These are phyloP conservation scores for Enteromius paludinosus DNA, from an alignment of 2,797 vertebrate genomes.

Conservation along the genomic window DNA sequence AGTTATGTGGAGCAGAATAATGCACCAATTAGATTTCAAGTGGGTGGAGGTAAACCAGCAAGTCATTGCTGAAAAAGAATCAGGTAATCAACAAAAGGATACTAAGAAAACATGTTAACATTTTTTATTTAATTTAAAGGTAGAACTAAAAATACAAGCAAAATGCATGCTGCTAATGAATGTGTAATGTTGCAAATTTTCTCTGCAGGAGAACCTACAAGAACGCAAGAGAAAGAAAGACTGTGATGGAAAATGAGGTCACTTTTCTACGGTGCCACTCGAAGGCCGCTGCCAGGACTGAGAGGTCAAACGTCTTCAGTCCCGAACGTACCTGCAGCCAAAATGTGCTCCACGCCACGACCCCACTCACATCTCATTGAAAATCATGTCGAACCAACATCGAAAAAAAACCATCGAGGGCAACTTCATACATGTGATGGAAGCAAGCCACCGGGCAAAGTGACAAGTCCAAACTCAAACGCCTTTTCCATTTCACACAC, in stretches of 20 bases:
- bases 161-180: neutral
- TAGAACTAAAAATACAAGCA: neutral
- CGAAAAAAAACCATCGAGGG: neutral
- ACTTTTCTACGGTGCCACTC: constrained; percentile 35
- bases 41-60: neutral
- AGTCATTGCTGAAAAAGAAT: neutral
- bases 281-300: constrained; percentile 19
- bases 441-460: neutral
- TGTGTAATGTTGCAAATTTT: neutral
- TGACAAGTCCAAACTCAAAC: constrained; percentile 23
- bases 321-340: neutral
- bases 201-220: constrained; percentile 23
- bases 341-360: neutral
- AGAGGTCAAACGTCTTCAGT: constrained; percentile 34
- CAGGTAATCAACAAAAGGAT: neutral
- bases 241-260: constrained; percentile 51
- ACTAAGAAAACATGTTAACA: neutral
- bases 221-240: neutral
- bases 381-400: neutral
- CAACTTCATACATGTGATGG: neutral
- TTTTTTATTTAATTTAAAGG: neutral
- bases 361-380: constrained; percentile 20
- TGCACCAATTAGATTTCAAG: neutral
- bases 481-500: constrained; percentile 33
- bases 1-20: neutral